Evolutionary conservation across 2,113 vertebrate species (phyloP).

Genomic region (Corapipo altera): DNA sequence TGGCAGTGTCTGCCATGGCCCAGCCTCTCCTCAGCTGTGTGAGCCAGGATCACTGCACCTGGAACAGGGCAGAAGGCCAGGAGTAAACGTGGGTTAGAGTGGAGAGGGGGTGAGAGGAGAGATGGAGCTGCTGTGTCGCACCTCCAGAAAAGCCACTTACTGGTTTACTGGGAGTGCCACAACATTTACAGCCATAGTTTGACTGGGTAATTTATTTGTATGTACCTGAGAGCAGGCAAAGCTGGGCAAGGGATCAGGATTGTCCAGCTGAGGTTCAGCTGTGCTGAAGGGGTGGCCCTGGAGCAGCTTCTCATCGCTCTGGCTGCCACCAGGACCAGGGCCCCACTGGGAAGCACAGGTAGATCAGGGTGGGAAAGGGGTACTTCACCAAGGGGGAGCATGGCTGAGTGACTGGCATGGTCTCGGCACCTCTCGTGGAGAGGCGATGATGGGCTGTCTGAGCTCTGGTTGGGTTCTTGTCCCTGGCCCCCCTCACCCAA

Average conservation of each 20-base stretch:
- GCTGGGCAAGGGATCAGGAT: not conserved
- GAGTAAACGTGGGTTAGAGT: accelerated
- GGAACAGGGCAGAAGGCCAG: accelerated
- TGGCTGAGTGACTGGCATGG: accelerated
- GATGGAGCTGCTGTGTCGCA: accelerated
- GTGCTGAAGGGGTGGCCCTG: not conserved
- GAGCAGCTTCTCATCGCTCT: accelerated
- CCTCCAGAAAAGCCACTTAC: not conserved
- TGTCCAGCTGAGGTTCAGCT: not conserved
- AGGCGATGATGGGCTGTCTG: accelerated
- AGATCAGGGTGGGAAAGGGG: not conserved
- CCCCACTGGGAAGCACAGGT: not conserved
- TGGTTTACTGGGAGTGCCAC: not conserved
- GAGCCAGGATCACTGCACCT: not conserved
- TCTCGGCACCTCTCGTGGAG: not conserved
- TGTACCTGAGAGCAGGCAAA: not conserved
- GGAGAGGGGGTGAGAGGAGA: not conserved
- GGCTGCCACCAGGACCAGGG: accelerated
- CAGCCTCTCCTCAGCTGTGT: accelerated
- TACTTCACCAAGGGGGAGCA: accelerated
- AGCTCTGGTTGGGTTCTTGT: accelerated
- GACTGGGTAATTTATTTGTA: not conserved
- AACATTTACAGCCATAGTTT: accelerated
- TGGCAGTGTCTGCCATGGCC: accelerated
- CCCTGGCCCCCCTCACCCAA: accelerated